Percentiles rank a stretch among this genome's conserved stretches.
These are phyloP conservation scores for Orthonychiurus folsomi DNA, from an alignment of 2,888 invertebrate genomes.

Conservation along the genomic window DNA sequence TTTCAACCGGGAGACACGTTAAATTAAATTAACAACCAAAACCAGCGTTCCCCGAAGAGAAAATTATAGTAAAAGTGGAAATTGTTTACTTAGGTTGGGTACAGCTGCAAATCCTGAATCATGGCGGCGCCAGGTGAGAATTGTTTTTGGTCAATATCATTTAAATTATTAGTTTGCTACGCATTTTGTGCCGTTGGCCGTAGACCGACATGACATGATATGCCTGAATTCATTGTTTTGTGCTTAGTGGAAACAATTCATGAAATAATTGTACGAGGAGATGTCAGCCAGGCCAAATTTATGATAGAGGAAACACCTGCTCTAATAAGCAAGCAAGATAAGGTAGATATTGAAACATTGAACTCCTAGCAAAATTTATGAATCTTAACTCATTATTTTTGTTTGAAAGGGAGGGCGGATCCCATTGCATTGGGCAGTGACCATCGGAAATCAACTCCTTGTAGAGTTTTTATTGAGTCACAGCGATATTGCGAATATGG, in stretches of 20 bases:
- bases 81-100: too few relatives aligned
- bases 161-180: too few relatives aligned
- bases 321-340: conserved; percentile 25
- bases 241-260: conserved; percentile 12
- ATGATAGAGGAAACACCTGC: conserved; percentile 25
- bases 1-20: too few relatives aligned
- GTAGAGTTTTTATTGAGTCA: conserved; percentile 59
- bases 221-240: not conserved
- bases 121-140: not conserved
- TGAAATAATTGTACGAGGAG: conserved; percentile 25
- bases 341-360: conserved; percentile 17
- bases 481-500: conserved; percentile 56
- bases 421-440: conserved; percentile 69
- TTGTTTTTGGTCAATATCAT: not conserved
- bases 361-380: not conserved
- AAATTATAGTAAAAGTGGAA: too few relatives aligned
- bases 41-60: too few relatives aligned
- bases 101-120: not conserved
- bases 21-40: too few relatives aligned
- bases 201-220: not conserved
- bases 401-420: conserved; percentile 61
- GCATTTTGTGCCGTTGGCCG: too few relatives aligned
- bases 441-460: conserved; percentile 66
- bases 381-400: conserved; percentile 19
- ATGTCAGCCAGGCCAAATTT: conserved; percentile 25